Evolutionary conservation across 2,888 invertebrate genomes (phyloP).

Genomic region (Eupeodes luniger): DNA sequence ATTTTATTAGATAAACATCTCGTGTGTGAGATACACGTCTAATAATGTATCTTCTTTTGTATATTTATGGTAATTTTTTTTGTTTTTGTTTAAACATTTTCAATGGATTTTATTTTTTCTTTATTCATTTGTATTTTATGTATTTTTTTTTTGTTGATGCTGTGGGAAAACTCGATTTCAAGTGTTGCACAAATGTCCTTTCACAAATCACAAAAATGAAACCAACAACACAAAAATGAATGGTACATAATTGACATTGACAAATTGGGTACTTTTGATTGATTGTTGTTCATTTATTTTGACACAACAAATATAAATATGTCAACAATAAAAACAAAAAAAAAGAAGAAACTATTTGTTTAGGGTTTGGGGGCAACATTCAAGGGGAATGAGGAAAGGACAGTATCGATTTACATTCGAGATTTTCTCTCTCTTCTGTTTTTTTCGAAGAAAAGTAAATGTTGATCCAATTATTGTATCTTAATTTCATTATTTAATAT

Average conservation of each 20-base stretch:
- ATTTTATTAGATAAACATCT: slow-evolving; percentile 67
- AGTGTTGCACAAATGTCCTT: slow-evolving; percentile 27
- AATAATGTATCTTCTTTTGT: slow-evolving; percentile 39
- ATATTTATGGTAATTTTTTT: slow-evolving; percentile 64
- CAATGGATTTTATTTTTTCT: slow-evolving; percentile 9
- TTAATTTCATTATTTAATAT: neutral
- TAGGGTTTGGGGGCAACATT: neutral
- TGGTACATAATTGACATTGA: slow-evolving; percentile 49
- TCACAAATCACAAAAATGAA: neutral
- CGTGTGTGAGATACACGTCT: slow-evolving; percentile 14
- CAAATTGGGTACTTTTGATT: slow-evolving; percentile 59
- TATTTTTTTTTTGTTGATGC: slow-evolving; percentile 2
- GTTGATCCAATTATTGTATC: slow-evolving; percentile 1
- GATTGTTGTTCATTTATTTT: slow-evolving; percentile 43
- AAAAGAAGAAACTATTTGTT: neutral
- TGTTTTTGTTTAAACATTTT: slow-evolving; percentile 28
- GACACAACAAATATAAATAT: slow-evolving; percentile 12
- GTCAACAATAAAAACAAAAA: neutral
- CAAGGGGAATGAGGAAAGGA: neutral
- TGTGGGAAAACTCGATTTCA: slow-evolving; percentile 65
- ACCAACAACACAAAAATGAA: neutral
- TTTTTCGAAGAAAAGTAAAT: neutral
- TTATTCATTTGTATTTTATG: slow-evolving; percentile 8
- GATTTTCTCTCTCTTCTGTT: neutral
- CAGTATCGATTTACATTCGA: neutral